phyloP scores from a whole-genome alignment of 2,888 invertebrate genomes.

The Campaea margaritaria region DNA sequence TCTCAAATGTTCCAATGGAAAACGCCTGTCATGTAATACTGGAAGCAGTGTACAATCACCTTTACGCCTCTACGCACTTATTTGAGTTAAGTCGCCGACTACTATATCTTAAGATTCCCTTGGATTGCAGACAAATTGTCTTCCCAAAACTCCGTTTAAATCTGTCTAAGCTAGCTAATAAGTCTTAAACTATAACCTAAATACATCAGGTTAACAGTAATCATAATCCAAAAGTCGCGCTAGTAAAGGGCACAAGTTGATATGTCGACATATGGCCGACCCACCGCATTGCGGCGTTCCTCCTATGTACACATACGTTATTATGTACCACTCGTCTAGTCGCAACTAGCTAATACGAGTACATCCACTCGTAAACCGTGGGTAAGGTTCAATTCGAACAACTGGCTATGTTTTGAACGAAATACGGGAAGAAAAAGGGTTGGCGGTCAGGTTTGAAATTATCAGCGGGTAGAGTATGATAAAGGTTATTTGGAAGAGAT shows the following conservation, averaged over 20 bases:
- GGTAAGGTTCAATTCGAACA: constrained; percentile 44
- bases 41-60: too few relatives aligned
- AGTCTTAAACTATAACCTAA: constrained; percentile 11
- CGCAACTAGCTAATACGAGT: constrained; percentile 58
- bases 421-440: constrained; percentile 6
- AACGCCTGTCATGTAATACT: too few relatives aligned
- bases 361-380: constrained; percentile 64
- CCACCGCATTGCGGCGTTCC: constrained; percentile 81
- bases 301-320: constrained; percentile 75
- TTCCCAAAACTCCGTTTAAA: too few relatives aligned
- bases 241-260: constrained; percentile 77
- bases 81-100: too few relatives aligned
- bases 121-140: too few relatives aligned
- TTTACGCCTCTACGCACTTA: too few relatives aligned
- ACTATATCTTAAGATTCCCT: too few relatives aligned
- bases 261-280: constrained; percentile 78
- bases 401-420: constrained; percentile 45
- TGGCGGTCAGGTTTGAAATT: neutral
- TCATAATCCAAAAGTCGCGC: constrained; percentile 28
- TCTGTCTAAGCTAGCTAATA: too few relatives aligned
- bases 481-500: too few relatives aligned
- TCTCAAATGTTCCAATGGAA: too few relatives aligned
- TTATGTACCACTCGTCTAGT: constrained; percentile 63
- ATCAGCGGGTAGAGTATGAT: too few relatives aligned
- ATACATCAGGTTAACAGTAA: constrained; percentile 25